phyloP scores from a whole-genome alignment of 2,113 vertebrate genomes.

The Camarhynchus parvulus region DNA sequence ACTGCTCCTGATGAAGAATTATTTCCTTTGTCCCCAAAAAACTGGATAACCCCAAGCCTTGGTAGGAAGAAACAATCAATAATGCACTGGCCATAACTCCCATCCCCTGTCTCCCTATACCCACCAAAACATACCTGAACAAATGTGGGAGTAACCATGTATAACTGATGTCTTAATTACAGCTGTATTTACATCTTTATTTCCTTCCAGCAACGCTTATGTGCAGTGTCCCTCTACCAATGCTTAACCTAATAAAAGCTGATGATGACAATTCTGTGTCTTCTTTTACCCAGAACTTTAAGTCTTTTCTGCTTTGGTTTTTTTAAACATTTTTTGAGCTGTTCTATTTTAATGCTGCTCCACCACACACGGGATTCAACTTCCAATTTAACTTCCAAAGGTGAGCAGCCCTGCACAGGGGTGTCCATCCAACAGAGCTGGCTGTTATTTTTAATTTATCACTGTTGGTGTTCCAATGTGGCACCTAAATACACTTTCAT shows the following conservation, averaged over 20 bases:
- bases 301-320: background rate
- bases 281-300: fast-evolving
- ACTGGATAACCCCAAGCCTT: background rate
- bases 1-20: background rate
- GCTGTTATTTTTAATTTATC: background rate
- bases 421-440: background rate
- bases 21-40: background rate
- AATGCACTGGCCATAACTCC: background rate
- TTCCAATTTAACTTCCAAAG: too few relatives aligned
- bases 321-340: background rate
- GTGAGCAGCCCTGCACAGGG: fast-evolving
- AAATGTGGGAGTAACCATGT: fast-evolving
- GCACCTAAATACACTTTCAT: fast-evolving
- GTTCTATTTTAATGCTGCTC: background rate
- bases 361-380: fast-evolving
- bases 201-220: fast-evolving
- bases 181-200: fast-evolving
- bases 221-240: fast-evolving
- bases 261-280: background rate
- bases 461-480: background rate
- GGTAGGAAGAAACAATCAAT: background rate
- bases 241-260: conserved; percentile 16
- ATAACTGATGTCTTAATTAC: background rate
- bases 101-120: background rate
- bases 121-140: fast-evolving